phyloP scores from a whole-genome alignment of 92 coral and sea anemone species.

The Parazoanthus atlanticus region DNA sequence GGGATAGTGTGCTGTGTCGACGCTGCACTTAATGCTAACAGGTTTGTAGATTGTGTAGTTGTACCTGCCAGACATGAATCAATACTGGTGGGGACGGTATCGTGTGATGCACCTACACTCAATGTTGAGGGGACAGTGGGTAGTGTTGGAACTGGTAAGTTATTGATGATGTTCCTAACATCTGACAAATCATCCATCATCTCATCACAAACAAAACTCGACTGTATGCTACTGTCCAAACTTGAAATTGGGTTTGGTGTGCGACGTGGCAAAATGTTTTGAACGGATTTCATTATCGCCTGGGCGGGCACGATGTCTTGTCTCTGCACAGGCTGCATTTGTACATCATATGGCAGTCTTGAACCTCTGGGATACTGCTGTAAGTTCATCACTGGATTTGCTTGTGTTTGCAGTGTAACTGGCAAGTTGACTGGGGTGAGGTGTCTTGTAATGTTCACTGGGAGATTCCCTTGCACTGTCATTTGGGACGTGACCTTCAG shows the following conservation, averaged over 20 bases:
- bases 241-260: constrained; percentile 15
- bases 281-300: background rate
- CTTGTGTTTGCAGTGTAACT: background rate
- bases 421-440: constrained; percentile 25
- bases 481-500: background rate
- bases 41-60: background rate
- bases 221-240: background rate
- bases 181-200: constrained; percentile 34
- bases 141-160: constrained; percentile 14
- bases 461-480: background rate
- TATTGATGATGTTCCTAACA: constrained; percentile 21
- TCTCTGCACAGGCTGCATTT: background rate
- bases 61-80: background rate
- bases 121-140: background rate
- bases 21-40: background rate
- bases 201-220: background rate
- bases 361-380: constrained; percentile 1
- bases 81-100: background rate
- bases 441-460: constrained; percentile 20
- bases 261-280: background rate
- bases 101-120: background rate
- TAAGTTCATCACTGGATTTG: background rate
- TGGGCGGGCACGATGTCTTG: background rate
- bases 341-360: background rate
- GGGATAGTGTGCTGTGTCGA: background rate